Evolutionary conservation across 2,797 vertebrate species (phyloP).

Genomic region (Pempheris klunzingeri): DNA sequence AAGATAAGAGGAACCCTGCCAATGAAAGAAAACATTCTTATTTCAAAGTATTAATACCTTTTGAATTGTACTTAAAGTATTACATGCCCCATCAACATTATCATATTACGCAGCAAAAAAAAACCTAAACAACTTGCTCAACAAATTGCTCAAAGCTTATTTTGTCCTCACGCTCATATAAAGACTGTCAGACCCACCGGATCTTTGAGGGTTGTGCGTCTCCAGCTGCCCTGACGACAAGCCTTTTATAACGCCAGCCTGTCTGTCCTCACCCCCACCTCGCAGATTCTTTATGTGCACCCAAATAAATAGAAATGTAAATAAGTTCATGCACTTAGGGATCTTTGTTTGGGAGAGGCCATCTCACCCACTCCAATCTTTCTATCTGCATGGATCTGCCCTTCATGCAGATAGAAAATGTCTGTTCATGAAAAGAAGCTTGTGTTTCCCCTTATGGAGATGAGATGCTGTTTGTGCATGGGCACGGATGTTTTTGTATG

Average conservation of each 20-base stretch:
- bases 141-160: no score
- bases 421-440: constrained; percentile 41
- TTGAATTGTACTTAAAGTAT: no score
- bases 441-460: constrained; percentile 36
- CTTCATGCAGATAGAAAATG: not conserved
- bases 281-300: constrained; percentile 24
- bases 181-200: no score
- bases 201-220: constrained; percentile 36
- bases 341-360: constrained; percentile 79
- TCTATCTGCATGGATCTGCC: not conserved
- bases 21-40: no score
- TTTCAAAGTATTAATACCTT: no score
- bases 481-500: constrained; percentile 18
- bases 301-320: constrained; percentile 81
- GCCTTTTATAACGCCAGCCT: constrained; percentile 39
- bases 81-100: no score
- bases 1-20: not conserved
- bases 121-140: no score
- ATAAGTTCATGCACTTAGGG: constrained; percentile 80
- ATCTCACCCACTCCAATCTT: constrained; percentile 1
- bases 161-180: no score
- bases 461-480: constrained; percentile 30
- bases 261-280: constrained; percentile 20
- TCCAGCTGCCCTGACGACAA: constrained; percentile 47
- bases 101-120: not conserved